Conservation (phyloP, 1,140 invertebrate species). For the Hyles euphorbiae region DNA sequence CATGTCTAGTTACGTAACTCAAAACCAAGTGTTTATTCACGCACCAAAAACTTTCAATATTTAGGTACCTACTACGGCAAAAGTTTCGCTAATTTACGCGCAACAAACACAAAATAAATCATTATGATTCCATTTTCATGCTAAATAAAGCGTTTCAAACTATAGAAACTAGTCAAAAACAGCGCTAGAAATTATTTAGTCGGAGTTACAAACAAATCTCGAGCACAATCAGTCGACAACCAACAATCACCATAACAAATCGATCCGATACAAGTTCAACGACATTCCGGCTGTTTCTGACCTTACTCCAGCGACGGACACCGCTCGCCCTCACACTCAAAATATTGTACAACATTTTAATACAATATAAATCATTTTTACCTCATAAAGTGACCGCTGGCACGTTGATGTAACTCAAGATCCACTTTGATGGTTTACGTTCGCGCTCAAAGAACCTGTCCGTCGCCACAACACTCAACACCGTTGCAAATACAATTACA, state of each 20-base stretch:
- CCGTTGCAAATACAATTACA: conserved; percentile 21
- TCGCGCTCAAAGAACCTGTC: conserved; percentile 31
- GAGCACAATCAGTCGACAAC: neutral
- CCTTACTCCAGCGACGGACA: neutral
- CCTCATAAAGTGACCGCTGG: conserved; percentile 73
- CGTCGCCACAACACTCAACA: conserved; percentile 48
- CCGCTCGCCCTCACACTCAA: neutral
- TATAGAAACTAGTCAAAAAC: no score
- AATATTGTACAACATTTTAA: neutral
- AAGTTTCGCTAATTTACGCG: no score
- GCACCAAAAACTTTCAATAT: no score
- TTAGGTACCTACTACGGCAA: no score
- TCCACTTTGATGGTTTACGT: conserved; percentile 47
- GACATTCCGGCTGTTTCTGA: conserved; percentile 13
- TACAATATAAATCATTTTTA: conserved; percentile 28
- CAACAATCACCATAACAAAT: conserved; percentile 28
- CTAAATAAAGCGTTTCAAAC: no score
- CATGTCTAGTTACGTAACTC: no score
- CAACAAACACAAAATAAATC: no score
- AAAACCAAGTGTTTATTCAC: no score
- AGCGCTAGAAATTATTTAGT: no score
- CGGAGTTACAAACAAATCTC: no score
- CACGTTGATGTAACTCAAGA: conserved; percentile 67
- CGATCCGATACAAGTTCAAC: conserved; percentile 31
- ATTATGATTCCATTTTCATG: no score